Base-by-base conservation (phyloP, 2,113 vertebrate genomes). In the Nannospalax galili region DNA sequence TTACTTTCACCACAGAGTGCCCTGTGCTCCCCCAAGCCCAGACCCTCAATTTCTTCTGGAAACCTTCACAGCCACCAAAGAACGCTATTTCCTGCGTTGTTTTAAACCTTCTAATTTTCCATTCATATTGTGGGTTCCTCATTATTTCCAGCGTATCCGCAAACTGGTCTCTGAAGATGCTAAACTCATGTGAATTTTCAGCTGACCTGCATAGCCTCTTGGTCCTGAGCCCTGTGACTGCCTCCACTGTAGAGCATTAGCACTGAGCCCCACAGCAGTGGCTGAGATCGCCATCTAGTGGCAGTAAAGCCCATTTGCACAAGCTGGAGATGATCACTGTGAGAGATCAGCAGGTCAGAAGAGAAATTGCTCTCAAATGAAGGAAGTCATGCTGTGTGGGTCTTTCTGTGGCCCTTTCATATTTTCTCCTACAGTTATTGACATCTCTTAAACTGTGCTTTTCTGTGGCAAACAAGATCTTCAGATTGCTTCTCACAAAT, bases 281-380 rank as follows among this genome's bases (percentile, higher is more conserved):
- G 7, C 40, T 0, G n/a, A 81, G 70, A 32, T 28, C 1, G 2
- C 81, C 92, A 52, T 90, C 93, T 77, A n/a, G 72, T 24, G 96
- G 73, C 6, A 7, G 2, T 2, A 17, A 4, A 19, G 56, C 1
- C 0, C 14, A n/a, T 14, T 0, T 15, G 37, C n/a, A 11, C 3
- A 17, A 37, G 4, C 26, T 3, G 7, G 37, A 20, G 9, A 1
- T 0, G 16, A 32, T 67, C 20, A 0, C 7, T 32, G 16, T 48
- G 24, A 32, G 45, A 45, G 70, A 5, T 10, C 16, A 0, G 1
- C 30, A 10, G 32, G 17, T 28, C 62, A 16, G 28, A 5, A 82
- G 87, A 85, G 87, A 79, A 64, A 15, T 0, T 3, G 56, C 52
- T 86, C 28, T 30, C 28, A 48, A 4, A 9, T 48, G 58, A 64